A percentile compares a stretch with the other conserved stretches of the same genome.
phyloP scores from a whole-genome alignment of 2,888 invertebrate genomes.

The Lasioglossum pauxillum region DNA sequence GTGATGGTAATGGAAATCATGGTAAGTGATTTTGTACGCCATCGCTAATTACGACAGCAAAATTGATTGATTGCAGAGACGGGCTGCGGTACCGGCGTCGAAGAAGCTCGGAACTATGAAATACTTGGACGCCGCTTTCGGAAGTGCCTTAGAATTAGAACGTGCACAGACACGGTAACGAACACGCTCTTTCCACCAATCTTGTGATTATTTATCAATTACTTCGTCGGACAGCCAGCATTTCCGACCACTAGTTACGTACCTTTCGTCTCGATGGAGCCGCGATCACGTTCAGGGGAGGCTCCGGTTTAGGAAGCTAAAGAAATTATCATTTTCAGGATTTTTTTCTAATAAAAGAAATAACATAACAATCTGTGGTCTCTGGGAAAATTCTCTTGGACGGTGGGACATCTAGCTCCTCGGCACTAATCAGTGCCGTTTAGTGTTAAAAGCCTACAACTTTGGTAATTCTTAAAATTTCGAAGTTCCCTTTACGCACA shows the following conservation, averaged over 20 bases:
- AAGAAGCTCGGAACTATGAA: constrained; percentile 73
- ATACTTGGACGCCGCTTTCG: constrained; percentile 75
- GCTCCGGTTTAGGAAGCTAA: too few species aligned
- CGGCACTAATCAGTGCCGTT: too few species aligned
- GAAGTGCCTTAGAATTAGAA: constrained; percentile 74
- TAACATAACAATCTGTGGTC: too few species aligned
- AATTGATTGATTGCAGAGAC: constrained; percentile 69
- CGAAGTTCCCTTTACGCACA: too few species aligned
- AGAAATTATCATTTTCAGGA: too few species aligned
- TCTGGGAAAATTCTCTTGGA: too few species aligned
- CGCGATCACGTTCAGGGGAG: background rate
- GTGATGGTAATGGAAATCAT: too few species aligned
- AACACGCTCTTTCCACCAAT: constrained; percentile 7
- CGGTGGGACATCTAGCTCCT: too few species aligned
- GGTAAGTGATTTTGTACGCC: too few species aligned
- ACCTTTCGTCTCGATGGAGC: constrained; percentile 1
- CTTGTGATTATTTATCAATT: background rate
- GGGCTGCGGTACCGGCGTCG: constrained; percentile 71
- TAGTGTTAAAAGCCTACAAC: too few species aligned
- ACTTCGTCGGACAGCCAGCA: background rate
- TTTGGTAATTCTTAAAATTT: too few species aligned
- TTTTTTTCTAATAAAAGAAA: too few species aligned
- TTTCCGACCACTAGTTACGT: background rate
- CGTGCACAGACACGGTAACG: constrained; percentile 76
- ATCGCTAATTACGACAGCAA: background rate